These are phyloP conservation scores for Formicarius rufipectus DNA, from an alignment of 2,113 vertebrate species.

Conservation along the genomic window DNA sequence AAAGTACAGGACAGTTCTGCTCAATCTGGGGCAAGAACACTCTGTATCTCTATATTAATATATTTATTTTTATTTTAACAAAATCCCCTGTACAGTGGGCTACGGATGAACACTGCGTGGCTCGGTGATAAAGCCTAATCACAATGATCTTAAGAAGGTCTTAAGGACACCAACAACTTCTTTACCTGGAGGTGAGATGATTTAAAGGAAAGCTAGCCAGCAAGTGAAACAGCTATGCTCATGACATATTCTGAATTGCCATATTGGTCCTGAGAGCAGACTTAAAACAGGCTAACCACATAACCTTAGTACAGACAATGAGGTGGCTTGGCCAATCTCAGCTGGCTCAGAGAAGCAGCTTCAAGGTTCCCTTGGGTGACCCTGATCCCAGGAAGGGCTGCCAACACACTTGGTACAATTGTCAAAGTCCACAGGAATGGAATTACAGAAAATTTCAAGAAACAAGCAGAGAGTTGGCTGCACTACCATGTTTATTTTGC, in stretches of 20 bases:
- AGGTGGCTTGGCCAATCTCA: background rate
- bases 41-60: background rate
- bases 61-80: background rate
- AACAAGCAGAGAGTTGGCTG: background rate
- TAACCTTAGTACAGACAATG: rapidly evolving
- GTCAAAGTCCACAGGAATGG: background rate
- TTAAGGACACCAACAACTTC: background rate
- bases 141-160: background rate
- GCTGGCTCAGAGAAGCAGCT: background rate
- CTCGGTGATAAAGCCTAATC: background rate
- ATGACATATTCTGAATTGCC: background rate
- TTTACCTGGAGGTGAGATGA: background rate
- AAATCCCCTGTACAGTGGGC: background rate
- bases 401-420: background rate
- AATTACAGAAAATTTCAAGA: background rate
- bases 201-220: background rate
- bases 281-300: background rate
- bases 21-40: background rate
- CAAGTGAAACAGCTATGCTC: background rate
- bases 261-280: background rate
- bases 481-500: background rate
- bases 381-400: background rate
- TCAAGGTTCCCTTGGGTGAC: background rate
- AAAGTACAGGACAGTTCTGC: background rate
- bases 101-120: background rate